Evolutionary conservation across 2,888 invertebrate genomes (phyloP).

Genomic region (Erebia ligea): DNA sequence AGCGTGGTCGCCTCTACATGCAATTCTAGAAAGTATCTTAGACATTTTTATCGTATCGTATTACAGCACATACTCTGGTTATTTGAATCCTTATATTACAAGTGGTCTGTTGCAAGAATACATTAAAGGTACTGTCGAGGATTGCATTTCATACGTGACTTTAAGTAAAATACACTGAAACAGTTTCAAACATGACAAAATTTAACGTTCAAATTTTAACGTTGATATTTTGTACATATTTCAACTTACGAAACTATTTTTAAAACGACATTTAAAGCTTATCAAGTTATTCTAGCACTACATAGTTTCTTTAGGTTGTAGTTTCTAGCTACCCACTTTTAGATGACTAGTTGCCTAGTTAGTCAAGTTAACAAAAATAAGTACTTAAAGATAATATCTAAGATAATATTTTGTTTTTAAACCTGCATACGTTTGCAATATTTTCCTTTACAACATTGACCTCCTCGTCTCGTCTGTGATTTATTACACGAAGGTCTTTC

Average conservation of each 20-base stretch:
- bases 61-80: slow-evolving; percentile 49
- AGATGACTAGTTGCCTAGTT: background rate
- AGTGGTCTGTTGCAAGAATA: background rate
- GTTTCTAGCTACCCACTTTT: background rate
- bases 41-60: slow-evolving; percentile 49
- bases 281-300: background rate
- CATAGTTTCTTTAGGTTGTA: background rate
- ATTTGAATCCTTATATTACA: slow-evolving; percentile 36
- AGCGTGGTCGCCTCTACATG: slow-evolving; percentile 29
- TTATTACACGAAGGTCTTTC: slow-evolving; percentile 8
- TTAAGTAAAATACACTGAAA: slow-evolving; percentile 23
- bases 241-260: background rate
- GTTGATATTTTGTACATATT: background rate
- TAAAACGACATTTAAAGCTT: background rate
- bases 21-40: slow-evolving; percentile 51
- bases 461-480: background rate
- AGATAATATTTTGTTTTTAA: background rate
- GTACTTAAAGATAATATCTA: background rate
- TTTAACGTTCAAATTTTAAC: too few species aligned
- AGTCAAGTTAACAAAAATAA: background rate
- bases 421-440: background rate
- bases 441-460: background rate
- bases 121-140: slow-evolving; percentile 43
- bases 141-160: slow-evolving; percentile 42
- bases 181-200: background rate